Conservation (phyloP, 2,888 invertebrate species). For the Pandemis heparana region DNA sequence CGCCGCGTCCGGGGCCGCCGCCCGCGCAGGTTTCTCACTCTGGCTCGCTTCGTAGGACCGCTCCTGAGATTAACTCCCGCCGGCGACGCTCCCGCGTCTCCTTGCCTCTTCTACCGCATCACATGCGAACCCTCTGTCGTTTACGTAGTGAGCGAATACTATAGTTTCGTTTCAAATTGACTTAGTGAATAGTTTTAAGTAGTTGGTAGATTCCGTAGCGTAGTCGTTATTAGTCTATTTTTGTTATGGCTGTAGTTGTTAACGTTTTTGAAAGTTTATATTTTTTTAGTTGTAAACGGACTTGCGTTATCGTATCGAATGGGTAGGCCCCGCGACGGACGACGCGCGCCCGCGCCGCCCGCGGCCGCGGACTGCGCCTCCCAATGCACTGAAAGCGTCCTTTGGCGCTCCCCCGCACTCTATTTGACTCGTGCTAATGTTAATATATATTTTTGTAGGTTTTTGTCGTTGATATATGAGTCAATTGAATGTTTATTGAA, state of each 20-base stretch:
- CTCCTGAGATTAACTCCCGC: conserved; percentile 65
- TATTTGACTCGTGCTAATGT: conserved; percentile 81
- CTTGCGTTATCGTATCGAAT: conserved; percentile 68
- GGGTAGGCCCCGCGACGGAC: conserved; percentile 63
- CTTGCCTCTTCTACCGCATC: conserved; percentile 47
- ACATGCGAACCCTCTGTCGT: conserved; percentile 65
- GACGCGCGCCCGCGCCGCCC: conserved; percentile 44
- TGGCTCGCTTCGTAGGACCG: conserved; percentile 71
- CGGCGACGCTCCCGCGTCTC: conserved; percentile 48
- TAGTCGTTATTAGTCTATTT: conserved; percentile 83
- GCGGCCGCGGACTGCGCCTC: conserved; percentile 45
- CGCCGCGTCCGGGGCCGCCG: conserved; percentile 45
- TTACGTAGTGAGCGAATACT: conserved; percentile 79
- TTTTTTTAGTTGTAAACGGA: conserved; percentile 77
- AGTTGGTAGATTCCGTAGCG: conserved; percentile 81
- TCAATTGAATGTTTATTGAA: conserved; percentile 85
- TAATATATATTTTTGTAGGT: conserved; percentile 85
- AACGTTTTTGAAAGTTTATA: conserved; percentile 83
- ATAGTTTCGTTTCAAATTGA: conserved; percentile 79
- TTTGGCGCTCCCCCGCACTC: conserved; percentile 67
- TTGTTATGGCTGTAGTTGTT: conserved; percentile 86
- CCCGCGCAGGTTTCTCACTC: conserved; percentile 56
- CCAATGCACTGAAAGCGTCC: conserved; percentile 52
- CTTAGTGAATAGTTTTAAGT: conserved; percentile 81
- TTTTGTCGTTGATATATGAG: conserved; percentile 85